A percentile compares a stretch with the other conserved stretches of the same genome.
These are phyloP conservation scores for Anisognathus igniventris DNA, from an alignment of 2,797 vertebrate species.

Conservation along the genomic window DNA sequence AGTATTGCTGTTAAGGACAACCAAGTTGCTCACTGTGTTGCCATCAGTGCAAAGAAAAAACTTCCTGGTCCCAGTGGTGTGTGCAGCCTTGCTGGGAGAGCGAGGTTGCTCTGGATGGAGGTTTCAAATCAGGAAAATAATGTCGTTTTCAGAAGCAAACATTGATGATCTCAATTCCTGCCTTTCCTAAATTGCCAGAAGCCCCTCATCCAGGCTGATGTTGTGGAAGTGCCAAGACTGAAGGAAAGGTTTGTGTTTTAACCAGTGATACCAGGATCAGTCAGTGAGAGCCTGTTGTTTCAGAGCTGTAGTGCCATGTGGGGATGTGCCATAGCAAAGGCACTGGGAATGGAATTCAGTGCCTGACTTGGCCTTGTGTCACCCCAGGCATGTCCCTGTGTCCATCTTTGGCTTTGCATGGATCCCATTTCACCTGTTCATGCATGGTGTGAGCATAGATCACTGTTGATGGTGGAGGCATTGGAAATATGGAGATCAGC, in stretches of 20 bases:
- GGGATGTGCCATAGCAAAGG: neutral
- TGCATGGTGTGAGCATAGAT: rapidly evolving
- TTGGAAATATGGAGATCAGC: neutral
- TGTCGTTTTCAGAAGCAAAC: neutral
- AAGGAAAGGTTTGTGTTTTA: neutral
- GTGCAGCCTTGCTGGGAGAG: rapidly evolving
- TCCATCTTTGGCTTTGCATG: neutral
- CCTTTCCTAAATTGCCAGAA: neutral
- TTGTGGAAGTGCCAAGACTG: neutral
- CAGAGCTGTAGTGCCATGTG: neutral
- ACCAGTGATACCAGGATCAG: neutral
- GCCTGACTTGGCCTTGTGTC: neutral
- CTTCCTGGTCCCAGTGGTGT: neutral
- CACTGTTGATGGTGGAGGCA: neutral
- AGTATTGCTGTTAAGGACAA: neutral
- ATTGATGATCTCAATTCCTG: neutral
- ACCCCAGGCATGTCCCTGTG: neutral
- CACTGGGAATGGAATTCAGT: neutral
- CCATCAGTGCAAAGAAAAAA: neutral
- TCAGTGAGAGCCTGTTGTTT: neutral
- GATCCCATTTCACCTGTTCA: neutral
- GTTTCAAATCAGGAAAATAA: neutral
- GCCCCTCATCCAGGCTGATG: neutral
- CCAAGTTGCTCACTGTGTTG: rapidly evolving
- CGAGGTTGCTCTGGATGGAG: neutral